Evolutionary conservation across 2,797 vertebrate species (phyloP), one percentile per base, ranked within the genome.

Genomic region (Gorsachius magnificus): DNA sequence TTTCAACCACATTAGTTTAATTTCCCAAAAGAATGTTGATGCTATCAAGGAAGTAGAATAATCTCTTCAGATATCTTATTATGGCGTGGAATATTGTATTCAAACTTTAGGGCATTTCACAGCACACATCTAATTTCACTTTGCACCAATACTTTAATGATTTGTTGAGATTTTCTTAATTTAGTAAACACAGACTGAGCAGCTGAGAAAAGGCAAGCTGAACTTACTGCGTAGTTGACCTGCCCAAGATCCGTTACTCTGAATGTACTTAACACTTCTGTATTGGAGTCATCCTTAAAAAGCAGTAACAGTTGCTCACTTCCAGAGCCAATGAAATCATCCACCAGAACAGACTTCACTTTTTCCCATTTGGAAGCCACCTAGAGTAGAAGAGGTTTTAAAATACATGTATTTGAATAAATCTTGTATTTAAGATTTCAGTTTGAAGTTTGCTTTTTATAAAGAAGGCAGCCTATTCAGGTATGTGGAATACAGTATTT

Each of bases 251-350:
- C 98, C 26, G 99, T 99, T 96, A 99, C 96, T 94, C 97, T 96
- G 96, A 99, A 99, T 56, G 95, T 89, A 80, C 97, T 97, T 83
- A 98, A 66, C 11, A 64, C 75, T 4, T 97, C 91, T 70, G 96
- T 96, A 63, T 86, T 76, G 45, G 80, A 92, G 48, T 93, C 83
- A 70, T 98, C 97, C 54, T 98, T 96, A 95, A 99, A 99, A 96
- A 99, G 45, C 58, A 99, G 69, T 54, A 99, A 95, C 61, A 99
- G 96, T 97, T 99, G 99, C 64, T 99, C 99, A 26, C 97, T 98
- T 93, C 99, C 99, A 96, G 88, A 98, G 90, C 98, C 97, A 95
- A 99, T 51, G 93, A 99, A 99, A 95, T 99, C 99, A 91, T 99
- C 99, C 82, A 99, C 97, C n/a, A 99, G 98, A 57, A 99, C 80